A percentile compares a stretch with the other conserved stretches of the same genome.
Evolutionary conservation across 2,888 invertebrate genomes (phyloP).

Genomic region (Hydrotaea cyrtoneurina): DNA sequence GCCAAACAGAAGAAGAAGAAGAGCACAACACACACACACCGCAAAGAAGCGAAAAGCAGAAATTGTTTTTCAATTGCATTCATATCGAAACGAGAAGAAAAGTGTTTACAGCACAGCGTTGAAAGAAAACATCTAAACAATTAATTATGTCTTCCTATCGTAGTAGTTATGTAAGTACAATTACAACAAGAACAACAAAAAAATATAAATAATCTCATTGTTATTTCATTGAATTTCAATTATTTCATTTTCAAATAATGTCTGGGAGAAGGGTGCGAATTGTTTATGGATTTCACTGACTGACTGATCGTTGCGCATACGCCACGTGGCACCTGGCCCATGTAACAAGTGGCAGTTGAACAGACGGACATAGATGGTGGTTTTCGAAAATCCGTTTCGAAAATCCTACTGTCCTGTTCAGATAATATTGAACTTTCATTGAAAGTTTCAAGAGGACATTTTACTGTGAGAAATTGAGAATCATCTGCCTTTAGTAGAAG

Average conservation of each 20-base stretch:
- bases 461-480: too few species aligned
- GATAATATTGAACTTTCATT: too few species aligned
- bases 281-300: background rate
- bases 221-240: background rate
- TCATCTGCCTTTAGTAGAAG: too few species aligned
- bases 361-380: too few species aligned
- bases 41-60: background rate
- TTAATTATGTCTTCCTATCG: conserved; percentile 78
- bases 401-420: too few species aligned
- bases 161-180: conserved; percentile 80
- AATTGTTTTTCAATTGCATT: background rate
- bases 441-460: too few species aligned
- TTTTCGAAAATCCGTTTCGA: too few species aligned
- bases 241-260: background rate
- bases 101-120: conserved; percentile 20
- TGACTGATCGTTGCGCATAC: background rate
- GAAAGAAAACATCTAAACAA: conserved; percentile 35
- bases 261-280: background rate
- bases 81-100: conserved; percentile 8
- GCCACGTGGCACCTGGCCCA: background rate
- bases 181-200: too few species aligned
- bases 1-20: conserved; percentile 39
- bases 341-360: background rate
- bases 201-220: background rate
- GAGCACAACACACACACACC: conserved; percentile 37